Evolutionary conservation across 2,888 invertebrate genomes (phyloP).

Genomic region (Sminthurinus aureus): DNA sequence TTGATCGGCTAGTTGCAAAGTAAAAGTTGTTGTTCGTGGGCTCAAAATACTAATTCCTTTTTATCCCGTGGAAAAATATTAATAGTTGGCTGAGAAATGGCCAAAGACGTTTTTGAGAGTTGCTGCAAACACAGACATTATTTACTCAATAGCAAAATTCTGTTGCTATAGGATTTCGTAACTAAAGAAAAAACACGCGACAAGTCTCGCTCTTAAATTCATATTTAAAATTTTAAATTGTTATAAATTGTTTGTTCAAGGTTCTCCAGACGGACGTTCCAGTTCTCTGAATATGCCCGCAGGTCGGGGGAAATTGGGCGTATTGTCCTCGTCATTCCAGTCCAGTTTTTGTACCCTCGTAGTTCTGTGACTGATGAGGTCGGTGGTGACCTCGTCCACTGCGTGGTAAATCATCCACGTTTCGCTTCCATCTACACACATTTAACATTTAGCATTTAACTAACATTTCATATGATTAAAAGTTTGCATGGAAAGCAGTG

Average conservation of each 20-base stretch:
- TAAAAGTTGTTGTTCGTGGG: too few species aligned
- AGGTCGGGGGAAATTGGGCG: constrained; percentile 14
- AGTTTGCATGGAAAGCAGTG: background rate
- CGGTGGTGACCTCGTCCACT: background rate
- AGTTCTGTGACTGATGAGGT: background rate
- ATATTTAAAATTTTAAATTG: constrained; percentile 9
- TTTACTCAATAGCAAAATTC: too few species aligned
- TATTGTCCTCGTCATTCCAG: background rate
- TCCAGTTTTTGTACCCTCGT: constrained; percentile 11
- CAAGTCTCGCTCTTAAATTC: background rate
- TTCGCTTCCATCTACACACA: constrained; percentile 7
- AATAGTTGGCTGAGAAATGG: too few species aligned
- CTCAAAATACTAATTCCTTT: too few species aligned
- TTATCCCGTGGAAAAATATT: too few species aligned
- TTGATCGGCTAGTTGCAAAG: too few species aligned
- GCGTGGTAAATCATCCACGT: constrained; percentile 18
- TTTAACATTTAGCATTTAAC: background rate
- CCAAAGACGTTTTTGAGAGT: too few species aligned
- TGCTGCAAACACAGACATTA: too few species aligned
- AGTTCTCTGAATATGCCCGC: background rate
- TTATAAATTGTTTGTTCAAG: background rate
- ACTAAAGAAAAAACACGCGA: too few species aligned
- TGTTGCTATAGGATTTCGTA: too few species aligned
- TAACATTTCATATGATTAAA: background rate
- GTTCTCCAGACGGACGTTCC: background rate